Evolutionary conservation across 1,140 invertebrate species (phyloP).

Genomic region (Elysia chlorotica): DNA sequence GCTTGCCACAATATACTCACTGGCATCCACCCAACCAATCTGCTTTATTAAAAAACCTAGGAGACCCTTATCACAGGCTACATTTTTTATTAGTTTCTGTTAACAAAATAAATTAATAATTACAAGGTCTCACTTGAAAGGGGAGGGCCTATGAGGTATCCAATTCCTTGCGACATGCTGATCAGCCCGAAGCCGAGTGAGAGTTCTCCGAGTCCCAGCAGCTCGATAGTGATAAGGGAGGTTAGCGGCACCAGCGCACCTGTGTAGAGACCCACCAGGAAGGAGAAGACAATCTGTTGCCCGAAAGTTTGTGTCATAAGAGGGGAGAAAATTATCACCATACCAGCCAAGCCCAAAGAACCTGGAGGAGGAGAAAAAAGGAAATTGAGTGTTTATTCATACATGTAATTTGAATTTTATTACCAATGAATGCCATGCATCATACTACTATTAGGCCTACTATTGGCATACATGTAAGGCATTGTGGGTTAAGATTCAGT

Average conservation of each 20-base stretch:
- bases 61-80: too few species aligned
- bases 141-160: constrained; percentile 28
- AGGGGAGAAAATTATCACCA: not conserved
- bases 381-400: not conserved
- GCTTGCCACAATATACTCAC: not conserved
- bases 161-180: constrained; percentile 24
- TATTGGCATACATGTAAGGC: too few species aligned
- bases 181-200: constrained; percentile 23
- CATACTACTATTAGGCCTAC: too few species aligned
- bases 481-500: too few species aligned
- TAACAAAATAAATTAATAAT: not conserved
- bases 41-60: not conserved
- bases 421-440: too few species aligned
- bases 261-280: constrained; percentile 25
- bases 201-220: constrained; percentile 23
- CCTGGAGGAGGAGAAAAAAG: not conserved
- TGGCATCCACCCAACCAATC: not conserved
- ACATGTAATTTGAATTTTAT: not conserved
- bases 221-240: constrained; percentile 24
- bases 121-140: constrained; percentile 24
- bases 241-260: constrained; percentile 27
- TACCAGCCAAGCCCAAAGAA: constrained; percentile 2
- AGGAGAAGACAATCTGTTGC: constrained; percentile 12
- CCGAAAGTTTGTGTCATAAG: constrained; percentile 4
- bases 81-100: too few species aligned